Conservation (phyloP, 2,888 invertebrate species). For the Microplitis manilae region DNA sequence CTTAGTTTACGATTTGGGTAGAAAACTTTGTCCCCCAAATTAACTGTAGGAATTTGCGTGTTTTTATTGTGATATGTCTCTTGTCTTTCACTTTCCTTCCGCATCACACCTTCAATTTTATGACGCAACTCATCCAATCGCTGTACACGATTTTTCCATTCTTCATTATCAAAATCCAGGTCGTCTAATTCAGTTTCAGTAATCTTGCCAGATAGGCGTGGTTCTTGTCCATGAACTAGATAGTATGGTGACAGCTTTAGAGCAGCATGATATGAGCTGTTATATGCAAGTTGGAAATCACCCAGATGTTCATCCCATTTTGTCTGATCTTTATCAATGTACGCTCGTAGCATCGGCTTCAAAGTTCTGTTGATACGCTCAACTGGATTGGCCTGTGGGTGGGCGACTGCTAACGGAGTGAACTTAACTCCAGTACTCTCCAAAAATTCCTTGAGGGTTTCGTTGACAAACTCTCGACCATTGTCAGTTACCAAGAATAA, state of each 20-base stretch:
- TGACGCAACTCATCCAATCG: constrained; percentile 41
- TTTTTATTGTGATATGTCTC: constrained; percentile 17
- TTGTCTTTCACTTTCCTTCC: constrained; percentile 13
- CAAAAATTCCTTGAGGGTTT: constrained; percentile 26
- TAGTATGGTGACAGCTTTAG: constrained; percentile 35
- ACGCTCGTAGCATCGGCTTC: constrained; percentile 37
- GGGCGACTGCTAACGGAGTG: constrained; percentile 20
- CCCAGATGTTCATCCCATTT: constrained; percentile 43
- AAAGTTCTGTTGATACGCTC: constrained; percentile 40
- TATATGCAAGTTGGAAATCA: constrained; percentile 41
- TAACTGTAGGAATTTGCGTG: neutral
- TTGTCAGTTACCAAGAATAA: constrained; percentile 41
- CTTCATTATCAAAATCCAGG: neutral
- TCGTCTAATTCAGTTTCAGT: neutral
- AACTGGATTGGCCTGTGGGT: constrained; percentile 46
- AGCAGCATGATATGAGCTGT: constrained; percentile 24
- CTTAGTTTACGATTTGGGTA: neutral
- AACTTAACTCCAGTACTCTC: neutral
- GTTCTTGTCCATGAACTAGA: constrained; percentile 36
- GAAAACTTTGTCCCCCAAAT: neutral
- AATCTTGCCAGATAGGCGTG: neutral
- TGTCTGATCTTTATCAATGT: constrained; percentile 34
- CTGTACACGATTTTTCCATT: constrained; percentile 32
- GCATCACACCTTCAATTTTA: constrained; percentile 28
- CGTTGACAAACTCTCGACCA: constrained; percentile 44